Evolutionary conservation across 2,888 invertebrate species (phyloP).

Genomic region (Hoplodrina ambigua): DNA sequence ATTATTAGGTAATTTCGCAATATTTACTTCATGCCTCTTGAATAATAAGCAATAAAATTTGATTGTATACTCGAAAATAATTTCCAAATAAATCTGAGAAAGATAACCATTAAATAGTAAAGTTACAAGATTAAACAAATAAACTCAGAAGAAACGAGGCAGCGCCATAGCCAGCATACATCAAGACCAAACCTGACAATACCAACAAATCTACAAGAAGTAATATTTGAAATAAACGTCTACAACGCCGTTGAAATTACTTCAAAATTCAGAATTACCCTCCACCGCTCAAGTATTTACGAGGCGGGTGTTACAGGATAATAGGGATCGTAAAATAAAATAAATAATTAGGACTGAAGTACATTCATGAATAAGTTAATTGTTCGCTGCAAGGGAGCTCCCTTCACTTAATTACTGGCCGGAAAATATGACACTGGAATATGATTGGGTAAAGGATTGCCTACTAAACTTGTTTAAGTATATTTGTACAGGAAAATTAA

Average conservation of each 20-base stretch:
- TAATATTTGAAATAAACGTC: slow-evolving; percentile 66
- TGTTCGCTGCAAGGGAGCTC: slow-evolving; percentile 77
- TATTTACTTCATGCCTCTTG: not conserved
- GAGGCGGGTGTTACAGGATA: slow-evolving; percentile 83
- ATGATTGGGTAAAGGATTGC: slow-evolving; percentile 65
- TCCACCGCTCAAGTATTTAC: slow-evolving; percentile 83
- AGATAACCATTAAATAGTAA: slow-evolving; percentile 29
- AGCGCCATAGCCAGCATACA: slow-evolving; percentile 31
- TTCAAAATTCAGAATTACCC: slow-evolving; percentile 75
- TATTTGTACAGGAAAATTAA: slow-evolving; percentile 34
- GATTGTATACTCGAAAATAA: slow-evolving; percentile 26
- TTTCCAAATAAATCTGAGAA: slow-evolving; percentile 22
- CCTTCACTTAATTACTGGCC: slow-evolving; percentile 78
- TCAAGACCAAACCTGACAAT: slow-evolving; percentile 44
- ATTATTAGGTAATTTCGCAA: not conserved
- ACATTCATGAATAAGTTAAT: slow-evolving; percentile 88
- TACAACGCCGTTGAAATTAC: slow-evolving; percentile 67
- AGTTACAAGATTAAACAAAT: slow-evolving; percentile 52
- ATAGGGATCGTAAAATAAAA: slow-evolving; percentile 88
- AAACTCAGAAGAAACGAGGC: slow-evolving; percentile 32
- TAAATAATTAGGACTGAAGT: slow-evolving; percentile 86
- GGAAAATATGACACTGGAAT: slow-evolving; percentile 77
- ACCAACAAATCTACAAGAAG: slow-evolving; percentile 62
- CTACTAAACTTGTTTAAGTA: slow-evolving; percentile 56
- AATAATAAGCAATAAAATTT: slow-evolving; percentile 30